These are phyloP conservation scores for Drosophila nr. perissopoda DNA, from an alignment of 2,888 invertebrate species.

Conservation along the genomic window DNA sequence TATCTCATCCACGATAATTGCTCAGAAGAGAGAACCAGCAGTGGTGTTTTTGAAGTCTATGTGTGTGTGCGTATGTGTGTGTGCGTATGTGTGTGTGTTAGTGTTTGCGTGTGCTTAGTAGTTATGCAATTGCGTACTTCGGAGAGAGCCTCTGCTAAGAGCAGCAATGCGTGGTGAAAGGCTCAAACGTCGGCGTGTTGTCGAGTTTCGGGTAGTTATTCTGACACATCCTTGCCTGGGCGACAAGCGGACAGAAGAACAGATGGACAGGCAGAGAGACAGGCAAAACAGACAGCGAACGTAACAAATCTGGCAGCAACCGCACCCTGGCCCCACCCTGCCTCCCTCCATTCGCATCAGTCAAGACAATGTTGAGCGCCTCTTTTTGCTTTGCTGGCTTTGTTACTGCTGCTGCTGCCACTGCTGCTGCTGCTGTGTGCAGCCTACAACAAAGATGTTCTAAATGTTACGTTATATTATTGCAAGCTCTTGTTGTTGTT, in stretches of 20 bases:
- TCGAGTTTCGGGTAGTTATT: slow-evolving; percentile 51
- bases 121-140: slow-evolving; percentile 1
- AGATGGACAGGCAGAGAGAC: slow-evolving; percentile 20
- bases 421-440: slow-evolving; percentile 16
- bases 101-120: background rate
- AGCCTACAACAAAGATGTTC: slow-evolving; percentile 68
- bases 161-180: slow-evolving; percentile 50
- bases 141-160: slow-evolving; percentile 16
- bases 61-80: background rate
- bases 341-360: slow-evolving; percentile 17
- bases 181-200: slow-evolving; percentile 35
- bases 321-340: slow-evolving; percentile 7
- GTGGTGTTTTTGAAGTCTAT: background rate
- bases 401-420: slow-evolving; percentile 16
- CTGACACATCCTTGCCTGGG: slow-evolving; percentile 61
- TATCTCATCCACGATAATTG: background rate
- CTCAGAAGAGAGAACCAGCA: background rate
- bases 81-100: background rate
- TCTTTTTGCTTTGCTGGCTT: slow-evolving; percentile 24
- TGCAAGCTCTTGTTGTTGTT: slow-evolving; percentile 38
- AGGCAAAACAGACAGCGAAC: slow-evolving; percentile 43
- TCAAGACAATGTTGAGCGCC: slow-evolving; percentile 24
- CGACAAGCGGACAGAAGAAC: slow-evolving; percentile 31
- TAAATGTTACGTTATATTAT: slow-evolving; percentile 74
- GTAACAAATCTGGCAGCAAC: slow-evolving; percentile 52